phyloP scores from a whole-genome alignment of 2,113 vertebrate genomes.

The Gavia stellata region DNA sequence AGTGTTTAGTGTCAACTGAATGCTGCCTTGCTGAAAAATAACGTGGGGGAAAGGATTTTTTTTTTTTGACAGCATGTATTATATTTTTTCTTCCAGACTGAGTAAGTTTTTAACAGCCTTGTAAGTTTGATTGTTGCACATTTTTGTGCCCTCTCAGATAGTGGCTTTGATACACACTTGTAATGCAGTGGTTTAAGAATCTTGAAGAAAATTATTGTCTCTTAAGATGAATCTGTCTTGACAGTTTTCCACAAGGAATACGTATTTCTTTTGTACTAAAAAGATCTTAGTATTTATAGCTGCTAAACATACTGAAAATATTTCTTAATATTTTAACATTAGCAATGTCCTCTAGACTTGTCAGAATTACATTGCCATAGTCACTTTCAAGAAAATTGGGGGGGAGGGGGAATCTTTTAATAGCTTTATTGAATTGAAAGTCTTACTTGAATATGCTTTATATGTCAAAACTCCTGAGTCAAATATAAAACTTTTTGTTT shows the following conservation, averaged over 20 bases:
- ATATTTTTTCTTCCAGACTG: neutral
- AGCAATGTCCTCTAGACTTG: neutral
- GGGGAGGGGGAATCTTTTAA: neutral
- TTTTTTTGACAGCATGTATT: neutral
- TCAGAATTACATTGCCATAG: neutral
- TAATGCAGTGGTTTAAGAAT: neutral
- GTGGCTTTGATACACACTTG: neutral
- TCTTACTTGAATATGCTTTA: neutral
- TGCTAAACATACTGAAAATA: neutral
- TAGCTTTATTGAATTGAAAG: neutral
- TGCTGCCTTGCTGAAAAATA: neutral
- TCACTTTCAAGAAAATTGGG: neutral
- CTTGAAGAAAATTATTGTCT: neutral
- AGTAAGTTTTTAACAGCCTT: neutral
- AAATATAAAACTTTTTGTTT: neutral
- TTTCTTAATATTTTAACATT: neutral
- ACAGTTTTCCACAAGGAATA: neutral
- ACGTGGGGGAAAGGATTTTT: neutral
- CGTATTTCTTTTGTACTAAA: neutral
- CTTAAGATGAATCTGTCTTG: neutral
- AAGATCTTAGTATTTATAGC: neutral
- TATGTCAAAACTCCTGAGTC: neutral
- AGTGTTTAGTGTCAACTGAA: neutral
- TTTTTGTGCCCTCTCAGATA: neutral
- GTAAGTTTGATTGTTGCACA: neutral